Base-by-base conservation (phyloP, 2,113 vertebrate species). In the Scatophagus argus region DNA sequence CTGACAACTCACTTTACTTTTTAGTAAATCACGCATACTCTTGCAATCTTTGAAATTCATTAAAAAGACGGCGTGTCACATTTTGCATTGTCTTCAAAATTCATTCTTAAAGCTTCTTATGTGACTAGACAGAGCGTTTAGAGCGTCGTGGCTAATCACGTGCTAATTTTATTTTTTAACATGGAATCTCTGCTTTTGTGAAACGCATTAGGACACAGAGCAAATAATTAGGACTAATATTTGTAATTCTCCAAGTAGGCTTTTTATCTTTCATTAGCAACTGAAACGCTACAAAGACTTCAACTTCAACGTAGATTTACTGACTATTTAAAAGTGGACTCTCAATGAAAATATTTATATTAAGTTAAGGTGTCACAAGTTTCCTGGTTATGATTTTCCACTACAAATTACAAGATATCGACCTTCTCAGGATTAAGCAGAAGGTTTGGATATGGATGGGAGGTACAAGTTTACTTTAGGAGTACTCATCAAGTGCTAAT, bases 141-240 rank as follows among this genome's bases (percentile, higher is more conserved):
- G 12, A 16, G 47, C 21, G 19, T 17, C 5, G 36, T n/a, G n/a
- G n/a, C n/a, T n/a, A n/a, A n/a, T n/a, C n/a, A n/a, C n/a, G n/a
- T n/a, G n/a, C n/a, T n/a, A n/a, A n/a, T n/a, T n/a, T n/a, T n/a
- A n/a, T 47, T 64, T 77, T 34, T 62, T n/a, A 27, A 56, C 1
- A 66, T 62, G 75, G 39, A 80, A 32, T 68, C 63, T 43, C n/a
- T 43, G 46, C 61, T 82, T 76, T 86, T 82, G 58, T 84, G 41
- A 79, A 83, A 56, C 41, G 83, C 86, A 84, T 73, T 51, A 67
- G 77, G 65, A 56, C 56, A 59, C n/a, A 11, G 47, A 21, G 36
- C 60, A 77, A 77, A 83, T 85, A 74, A 89, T 86, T 79, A 56
- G n/a, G 61, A 70, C 25, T 81, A 67, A 81, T 82, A 81, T 86